phyloP scores from a whole-genome alignment of 2,888 invertebrate species.

The Lumbricus terrestris region DNA sequence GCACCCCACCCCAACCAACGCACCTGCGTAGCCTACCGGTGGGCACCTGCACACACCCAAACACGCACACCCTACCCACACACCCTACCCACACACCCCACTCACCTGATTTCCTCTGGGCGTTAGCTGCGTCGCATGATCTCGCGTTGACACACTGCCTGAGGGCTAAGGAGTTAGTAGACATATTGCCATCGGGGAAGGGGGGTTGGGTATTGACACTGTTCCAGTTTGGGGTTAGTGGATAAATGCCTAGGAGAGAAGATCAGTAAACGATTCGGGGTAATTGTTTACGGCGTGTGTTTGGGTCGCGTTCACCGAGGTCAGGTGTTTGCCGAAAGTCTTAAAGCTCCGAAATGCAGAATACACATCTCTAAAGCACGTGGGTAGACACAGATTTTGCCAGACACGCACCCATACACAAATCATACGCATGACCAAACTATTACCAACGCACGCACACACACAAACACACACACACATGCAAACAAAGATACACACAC shows the following conservation, averaged over 20 bases:
- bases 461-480: no score
- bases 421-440: no score
- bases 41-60: no score
- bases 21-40: neutral
- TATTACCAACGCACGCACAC: no score
- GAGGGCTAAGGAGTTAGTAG: neutral
- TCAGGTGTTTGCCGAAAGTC: neutral
- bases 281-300: neutral
- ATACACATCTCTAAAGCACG: neutral
- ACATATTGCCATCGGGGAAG: neutral
- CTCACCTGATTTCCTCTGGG: neutral
- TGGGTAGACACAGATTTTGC: neutral
- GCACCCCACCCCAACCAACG: neutral
- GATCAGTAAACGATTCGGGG: neutral
- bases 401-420: no score
- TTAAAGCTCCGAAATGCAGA: neutral
- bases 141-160: neutral
- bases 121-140: neutral
- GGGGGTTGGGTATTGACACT: neutral
- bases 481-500: no score
- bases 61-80: neutral
- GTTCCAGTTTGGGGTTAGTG: neutral
- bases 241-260: neutral
- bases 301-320: neutral
- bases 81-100: no score